Evolutionary conservation across 2,797 vertebrate genomes (phyloP).

Genomic region (Ctenopoma kingsleyae): DNA sequence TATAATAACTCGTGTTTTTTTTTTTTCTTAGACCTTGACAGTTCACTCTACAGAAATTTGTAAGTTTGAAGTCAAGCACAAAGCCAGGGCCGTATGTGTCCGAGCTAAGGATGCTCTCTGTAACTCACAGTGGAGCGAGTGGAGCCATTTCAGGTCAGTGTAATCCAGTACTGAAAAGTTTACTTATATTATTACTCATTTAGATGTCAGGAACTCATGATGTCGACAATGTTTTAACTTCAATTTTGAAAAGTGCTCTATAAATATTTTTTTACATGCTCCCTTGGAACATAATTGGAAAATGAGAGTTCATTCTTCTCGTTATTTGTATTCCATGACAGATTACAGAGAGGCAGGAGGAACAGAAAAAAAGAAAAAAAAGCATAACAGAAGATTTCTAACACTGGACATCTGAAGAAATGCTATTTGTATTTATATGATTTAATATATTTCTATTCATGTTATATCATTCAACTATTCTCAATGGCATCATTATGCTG

Average conservation of each 20-base stretch:
- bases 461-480: background rate
- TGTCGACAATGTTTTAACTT: background rate
- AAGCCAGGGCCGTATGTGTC: slow-evolving; percentile 66
- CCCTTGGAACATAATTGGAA: background rate
- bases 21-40: slow-evolving; percentile 31
- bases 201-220: no score
- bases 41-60: slow-evolving; percentile 52
- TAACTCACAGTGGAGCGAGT: slow-evolving; percentile 83
- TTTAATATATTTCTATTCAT: slow-evolving; percentile 28
- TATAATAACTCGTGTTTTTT: background rate
- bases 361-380: background rate
- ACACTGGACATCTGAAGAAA: background rate
- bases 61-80: slow-evolving; percentile 59
- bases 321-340: slow-evolving; percentile 25
- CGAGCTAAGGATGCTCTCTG: slow-evolving; percentile 77
- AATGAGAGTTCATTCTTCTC: background rate
- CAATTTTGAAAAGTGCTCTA: background rate
- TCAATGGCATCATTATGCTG: background rate
- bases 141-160: slow-evolving; percentile 76
- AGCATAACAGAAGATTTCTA: background rate
- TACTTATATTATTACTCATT: background rate
- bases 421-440: background rate
- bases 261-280: background rate
- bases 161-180: background rate
- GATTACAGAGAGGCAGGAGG: slow-evolving; percentile 29